These are phyloP conservation scores for Hydropsyche tenuis DNA, from an alignment of 1,140 invertebrate species.

Conservation along the genomic window DNA sequence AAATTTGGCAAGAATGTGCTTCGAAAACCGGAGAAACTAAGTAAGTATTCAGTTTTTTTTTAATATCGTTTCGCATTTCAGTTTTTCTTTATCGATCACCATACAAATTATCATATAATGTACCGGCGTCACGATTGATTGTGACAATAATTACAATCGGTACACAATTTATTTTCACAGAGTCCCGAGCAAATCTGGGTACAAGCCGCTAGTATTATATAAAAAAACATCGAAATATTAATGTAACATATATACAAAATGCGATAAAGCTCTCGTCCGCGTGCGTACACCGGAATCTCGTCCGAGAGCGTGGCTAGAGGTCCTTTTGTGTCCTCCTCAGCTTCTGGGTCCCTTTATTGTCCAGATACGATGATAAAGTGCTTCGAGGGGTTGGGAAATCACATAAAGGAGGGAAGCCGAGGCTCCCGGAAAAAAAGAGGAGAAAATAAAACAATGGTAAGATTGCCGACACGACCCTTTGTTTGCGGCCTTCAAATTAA, in stretches of 20 bases:
- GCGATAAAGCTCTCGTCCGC: background rate
- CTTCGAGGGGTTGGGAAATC: slow-evolving; percentile 11
- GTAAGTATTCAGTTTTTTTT: too few relatives aligned
- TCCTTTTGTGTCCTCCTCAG: slow-evolving; percentile 19
- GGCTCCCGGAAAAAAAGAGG: background rate
- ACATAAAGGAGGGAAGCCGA: slow-evolving; percentile 3
- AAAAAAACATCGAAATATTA: too few relatives aligned
- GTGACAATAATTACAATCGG: too few relatives aligned
- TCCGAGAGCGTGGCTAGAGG: background rate
- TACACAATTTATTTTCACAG: too few relatives aligned
- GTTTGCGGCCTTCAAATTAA: slow-evolving; percentile 33
- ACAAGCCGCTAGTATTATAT: too few relatives aligned
- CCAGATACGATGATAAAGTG: slow-evolving; percentile 38
- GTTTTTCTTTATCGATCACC: too few relatives aligned
- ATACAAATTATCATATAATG: too few relatives aligned
- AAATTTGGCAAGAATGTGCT: too few relatives aligned
- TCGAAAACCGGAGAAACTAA: too few relatives aligned
- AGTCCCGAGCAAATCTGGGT: too few relatives aligned
- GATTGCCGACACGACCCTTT: slow-evolving; percentile 35
- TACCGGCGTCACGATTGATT: too few relatives aligned
- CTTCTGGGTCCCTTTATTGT: slow-evolving; percentile 30
- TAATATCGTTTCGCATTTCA: too few relatives aligned
- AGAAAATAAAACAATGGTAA: slow-evolving; percentile 39
- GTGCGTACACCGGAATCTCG: slow-evolving; percentile 16
- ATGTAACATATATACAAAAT: background rate